A percentile compares a stretch with the other conserved stretches of the same genome.
Evolutionary conservation across 2,888 invertebrate genomes (phyloP).

Genomic region (Lasioglossum pauxillum): DNA sequence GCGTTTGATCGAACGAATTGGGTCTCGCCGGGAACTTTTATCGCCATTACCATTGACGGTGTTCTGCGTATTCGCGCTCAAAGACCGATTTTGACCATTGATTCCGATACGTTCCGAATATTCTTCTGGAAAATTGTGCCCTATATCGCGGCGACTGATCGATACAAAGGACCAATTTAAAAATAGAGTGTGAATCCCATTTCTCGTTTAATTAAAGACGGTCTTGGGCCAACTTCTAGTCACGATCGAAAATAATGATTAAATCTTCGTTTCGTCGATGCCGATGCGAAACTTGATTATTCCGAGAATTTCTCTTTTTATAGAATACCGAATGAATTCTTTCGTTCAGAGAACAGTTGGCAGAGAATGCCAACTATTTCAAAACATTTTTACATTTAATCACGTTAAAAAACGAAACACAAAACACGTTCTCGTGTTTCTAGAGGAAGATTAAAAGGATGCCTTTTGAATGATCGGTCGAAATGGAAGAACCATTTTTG

Average conservation of each 20-base stretch:
- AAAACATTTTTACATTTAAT: no score
- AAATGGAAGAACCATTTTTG: neutral
- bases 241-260: no score
- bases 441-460: neutral
- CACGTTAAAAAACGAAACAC: no score
- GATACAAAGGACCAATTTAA: neutral
- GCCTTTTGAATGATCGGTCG: neutral
- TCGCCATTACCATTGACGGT: neutral
- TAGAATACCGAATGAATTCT: neutral
- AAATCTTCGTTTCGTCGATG: no score
- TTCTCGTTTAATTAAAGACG: neutral
- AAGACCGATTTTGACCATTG: constrained; percentile 9
- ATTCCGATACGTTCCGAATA: constrained; percentile 5
- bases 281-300: no score
- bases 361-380: no score
- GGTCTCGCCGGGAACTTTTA: constrained; percentile 8
- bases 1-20: constrained; percentile 29
- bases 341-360: no score
- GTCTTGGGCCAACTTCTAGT: neutral
- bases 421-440: no score
- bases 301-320: neutral
- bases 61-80: neutral
- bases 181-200: neutral
- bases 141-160: neutral
- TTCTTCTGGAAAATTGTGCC: neutral